These are phyloP conservation scores for Zaprionus ghesquierei DNA, from an alignment of 1,140 invertebrate species.

Conservation along the genomic window DNA sequence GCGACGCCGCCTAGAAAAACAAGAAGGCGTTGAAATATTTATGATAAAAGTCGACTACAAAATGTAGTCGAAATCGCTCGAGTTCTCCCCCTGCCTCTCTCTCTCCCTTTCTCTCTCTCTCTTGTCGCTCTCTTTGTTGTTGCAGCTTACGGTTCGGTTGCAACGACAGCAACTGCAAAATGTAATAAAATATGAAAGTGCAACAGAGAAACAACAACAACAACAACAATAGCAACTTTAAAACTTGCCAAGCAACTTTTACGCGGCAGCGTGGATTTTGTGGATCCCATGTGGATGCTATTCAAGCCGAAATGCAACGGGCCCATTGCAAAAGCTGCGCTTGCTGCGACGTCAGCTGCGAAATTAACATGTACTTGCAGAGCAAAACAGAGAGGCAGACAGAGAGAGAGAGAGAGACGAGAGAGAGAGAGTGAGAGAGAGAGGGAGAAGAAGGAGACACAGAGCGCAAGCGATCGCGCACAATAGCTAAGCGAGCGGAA, in stretches of 20 bases:
- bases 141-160: slow-evolving; percentile 45
- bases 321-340: slow-evolving; percentile 30
- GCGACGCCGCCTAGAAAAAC: slow-evolving; percentile 55
- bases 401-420: neutral
- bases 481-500: neutral
- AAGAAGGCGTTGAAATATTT: slow-evolving; percentile 76
- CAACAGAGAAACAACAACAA: slow-evolving; percentile 39
- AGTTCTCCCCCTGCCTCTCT: no score
- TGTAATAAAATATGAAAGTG: slow-evolving; percentile 69
- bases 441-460: neutral
- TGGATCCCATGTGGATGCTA: slow-evolving; percentile 72
- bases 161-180: slow-evolving; percentile 28
- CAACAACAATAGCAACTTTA: slow-evolving; percentile 3
- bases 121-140: slow-evolving; percentile 10
- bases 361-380: neutral
- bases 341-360: slow-evolving; percentile 13
- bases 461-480: no score
- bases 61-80: slow-evolving; percentile 20
- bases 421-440: neutral
- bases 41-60: slow-evolving; percentile 56
- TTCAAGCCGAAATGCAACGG: slow-evolving; percentile 34
- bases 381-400: neutral
- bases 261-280: slow-evolving; percentile 49
- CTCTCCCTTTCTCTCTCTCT: no score
- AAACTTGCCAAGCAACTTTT: slow-evolving; percentile 74